Percentiles rank a stretch among this genome's conserved stretches.
phyloP scores from a whole-genome alignment of 2,888 invertebrate species.

The Orthosia gracilis region DNA sequence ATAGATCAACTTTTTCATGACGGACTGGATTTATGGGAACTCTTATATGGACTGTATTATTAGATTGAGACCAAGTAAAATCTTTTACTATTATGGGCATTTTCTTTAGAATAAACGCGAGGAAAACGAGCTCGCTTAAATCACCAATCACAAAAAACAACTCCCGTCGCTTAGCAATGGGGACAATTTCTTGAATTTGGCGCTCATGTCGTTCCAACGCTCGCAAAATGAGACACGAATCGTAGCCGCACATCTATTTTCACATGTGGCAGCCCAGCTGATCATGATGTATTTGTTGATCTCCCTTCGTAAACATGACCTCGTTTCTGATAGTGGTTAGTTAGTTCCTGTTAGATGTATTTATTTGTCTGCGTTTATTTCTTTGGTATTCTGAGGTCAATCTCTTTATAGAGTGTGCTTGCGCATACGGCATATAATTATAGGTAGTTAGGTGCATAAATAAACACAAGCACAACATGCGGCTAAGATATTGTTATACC shows the following conservation, averaged over 20 bases:
- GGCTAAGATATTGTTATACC: not conserved
- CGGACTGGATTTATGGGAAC: constrained; percentile 92
- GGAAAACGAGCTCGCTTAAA: not conserved
- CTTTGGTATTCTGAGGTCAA: not conserved
- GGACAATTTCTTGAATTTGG: constrained; percentile 37
- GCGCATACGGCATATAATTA: not conserved
- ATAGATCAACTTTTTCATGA: constrained; percentile 93
- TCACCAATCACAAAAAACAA: constrained; percentile 16
- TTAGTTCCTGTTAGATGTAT: not conserved
- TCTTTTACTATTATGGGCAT: constrained; percentile 95
- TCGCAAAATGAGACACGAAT: constrained; percentile 2
- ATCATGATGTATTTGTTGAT: not conserved
- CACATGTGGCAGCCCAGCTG: constrained; percentile 18
- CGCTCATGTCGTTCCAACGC: constrained; percentile 35
- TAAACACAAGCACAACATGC: not conserved
- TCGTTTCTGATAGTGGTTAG: constrained; percentile 7
- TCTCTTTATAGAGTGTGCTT: not conserved
- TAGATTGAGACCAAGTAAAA: constrained; percentile 94
- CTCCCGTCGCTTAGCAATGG: constrained; percentile 55
- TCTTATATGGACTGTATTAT: constrained; percentile 91
- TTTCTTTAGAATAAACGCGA: constrained; percentile 37
- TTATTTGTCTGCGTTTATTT: not conserved
- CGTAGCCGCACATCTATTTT: constrained; percentile 5
- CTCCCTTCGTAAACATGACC: constrained; percentile 34
- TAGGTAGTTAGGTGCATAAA: not conserved